phyloP scores from a whole-genome alignment of 37 sponge, comb jelly and placozoan genomes.

The Eunapius fragilis region DNA sequence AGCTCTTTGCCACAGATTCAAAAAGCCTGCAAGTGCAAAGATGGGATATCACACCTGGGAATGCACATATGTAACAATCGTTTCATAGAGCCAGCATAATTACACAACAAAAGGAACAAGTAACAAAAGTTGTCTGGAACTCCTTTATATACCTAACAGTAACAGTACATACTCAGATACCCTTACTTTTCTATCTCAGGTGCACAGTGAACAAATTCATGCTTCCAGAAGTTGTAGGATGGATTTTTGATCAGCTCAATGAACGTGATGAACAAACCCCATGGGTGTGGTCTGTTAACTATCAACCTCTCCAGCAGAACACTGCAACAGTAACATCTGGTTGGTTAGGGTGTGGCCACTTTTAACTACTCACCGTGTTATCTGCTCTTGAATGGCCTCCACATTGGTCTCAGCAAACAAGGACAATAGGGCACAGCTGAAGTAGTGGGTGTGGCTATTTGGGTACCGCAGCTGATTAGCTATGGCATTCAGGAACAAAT shows the following conservation, averaged over 20 bases:
- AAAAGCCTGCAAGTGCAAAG: constrained; percentile 78
- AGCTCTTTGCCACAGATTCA: constrained; percentile 96
- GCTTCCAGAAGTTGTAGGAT: constrained; percentile 97
- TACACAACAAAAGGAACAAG: too few species aligned
- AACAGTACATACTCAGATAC: background rate
- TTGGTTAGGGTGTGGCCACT: background rate
- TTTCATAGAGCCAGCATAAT: too few species aligned
- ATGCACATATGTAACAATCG: too few species aligned
- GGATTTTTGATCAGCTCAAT: constrained; percentile 98
- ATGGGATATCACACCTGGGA: too few species aligned
- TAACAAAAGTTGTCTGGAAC: background rate
- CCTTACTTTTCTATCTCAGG: constrained; percentile 98
- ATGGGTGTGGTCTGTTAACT: constrained; percentile 98
- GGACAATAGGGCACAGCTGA: constrained; percentile 94
- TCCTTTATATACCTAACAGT: background rate
- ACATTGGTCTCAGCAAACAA: constrained; percentile 92
- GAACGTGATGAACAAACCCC: constrained; percentile 99
- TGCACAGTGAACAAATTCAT: constrained; percentile 99
- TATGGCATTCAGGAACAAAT: constrained; percentile 97
- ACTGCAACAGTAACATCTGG: constrained; percentile 24
- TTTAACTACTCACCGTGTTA: constrained; percentile 75
- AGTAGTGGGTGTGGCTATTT: constrained; percentile 99
- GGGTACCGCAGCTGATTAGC: constrained; percentile 99
- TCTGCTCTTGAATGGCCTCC: constrained; percentile 97
- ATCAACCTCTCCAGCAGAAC: constrained; percentile 96